Conservation (phyloP, 2,113 vertebrate genomes). For the Apus apus region DNA sequence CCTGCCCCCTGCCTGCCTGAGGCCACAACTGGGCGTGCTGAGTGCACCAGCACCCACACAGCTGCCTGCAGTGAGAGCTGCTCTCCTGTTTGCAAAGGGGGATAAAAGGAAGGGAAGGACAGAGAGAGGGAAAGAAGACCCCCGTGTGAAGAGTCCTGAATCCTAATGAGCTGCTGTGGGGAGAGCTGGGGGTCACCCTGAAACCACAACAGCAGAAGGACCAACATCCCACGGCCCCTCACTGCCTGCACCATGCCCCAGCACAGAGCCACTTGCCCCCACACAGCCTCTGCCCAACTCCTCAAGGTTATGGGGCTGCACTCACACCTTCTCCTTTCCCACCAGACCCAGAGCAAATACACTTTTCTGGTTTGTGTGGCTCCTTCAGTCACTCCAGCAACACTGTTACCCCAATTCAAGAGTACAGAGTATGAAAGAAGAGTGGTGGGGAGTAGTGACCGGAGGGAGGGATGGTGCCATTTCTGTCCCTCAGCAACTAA, state of each 20-base stretch:
- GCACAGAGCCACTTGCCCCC: rapidly evolving
- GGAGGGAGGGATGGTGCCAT: neutral
- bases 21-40: neutral
- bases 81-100: neutral
- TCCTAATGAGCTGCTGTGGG: neutral
- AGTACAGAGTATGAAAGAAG: neutral
- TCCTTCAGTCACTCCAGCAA: no score
- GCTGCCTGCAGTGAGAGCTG: neutral
- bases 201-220: neutral
- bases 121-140: neutral
- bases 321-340: neutral
- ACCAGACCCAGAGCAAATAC: neutral
- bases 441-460: neutral
- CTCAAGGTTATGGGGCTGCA: rapidly evolving
- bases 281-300: rapidly evolving
- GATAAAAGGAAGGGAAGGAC: neutral
- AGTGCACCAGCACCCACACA: neutral
- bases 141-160: neutral
- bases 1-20: neutral
- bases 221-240: neutral
- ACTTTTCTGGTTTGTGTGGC: neutral
- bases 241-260: neutral
- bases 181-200: neutral
- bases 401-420: rapidly evolving
- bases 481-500: neutral